Evolutionary conservation across 1,140 invertebrate genomes (phyloP), one percentile per base, ranked within the genome.

Genomic region (Amyelois transitella): DNA sequence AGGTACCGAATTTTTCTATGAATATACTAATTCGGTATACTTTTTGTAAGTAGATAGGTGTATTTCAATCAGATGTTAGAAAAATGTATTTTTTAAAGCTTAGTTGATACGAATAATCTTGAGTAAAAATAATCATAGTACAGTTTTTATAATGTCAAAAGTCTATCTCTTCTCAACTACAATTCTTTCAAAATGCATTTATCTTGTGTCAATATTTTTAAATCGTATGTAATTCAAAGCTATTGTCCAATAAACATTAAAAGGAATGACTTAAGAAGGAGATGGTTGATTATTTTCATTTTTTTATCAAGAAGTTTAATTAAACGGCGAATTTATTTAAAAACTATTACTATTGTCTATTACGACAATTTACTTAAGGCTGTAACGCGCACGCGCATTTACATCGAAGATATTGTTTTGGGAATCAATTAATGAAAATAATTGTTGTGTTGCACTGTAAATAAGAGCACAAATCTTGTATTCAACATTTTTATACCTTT

Each of bases 361-460:
- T n/a, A n/a, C n/a, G n/a, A n/a, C n/a, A n/a, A n/a, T n/a, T n/a
- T n/a, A n/a, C n/a, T n/a, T n/a, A 8, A 3, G 25, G 25, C 25
- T 28, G 12, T 28, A 5, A 28, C 12, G 25, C 12, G 25, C 25
- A 28, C 2, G 12, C 7, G 12, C 7, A 28, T 28, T 28, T 8
- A 28, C 25, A 28, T 28, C 25, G 25, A 28, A 28, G 12, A 28
- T 28, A 28, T 28, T 28, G n/a, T n/a, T n/a, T n/a, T n/a, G n/a
- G n/a, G n/a, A n/a, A n/a, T n/a, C n/a, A n/a, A n/a, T 28, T 28
- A 10, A 5, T 28, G 7, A 28, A 28, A 10, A 28, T 28, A 22
- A 7, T 18, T 38, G 28, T 38, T 51, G 17, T 32, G n/a, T 8
- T 38, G 50, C 28, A 51, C 18, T 38, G 50, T 51, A 38, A 51